Conservation (phyloP, 1,140 invertebrate genomes). For the Tenebrio molitor region DNA sequence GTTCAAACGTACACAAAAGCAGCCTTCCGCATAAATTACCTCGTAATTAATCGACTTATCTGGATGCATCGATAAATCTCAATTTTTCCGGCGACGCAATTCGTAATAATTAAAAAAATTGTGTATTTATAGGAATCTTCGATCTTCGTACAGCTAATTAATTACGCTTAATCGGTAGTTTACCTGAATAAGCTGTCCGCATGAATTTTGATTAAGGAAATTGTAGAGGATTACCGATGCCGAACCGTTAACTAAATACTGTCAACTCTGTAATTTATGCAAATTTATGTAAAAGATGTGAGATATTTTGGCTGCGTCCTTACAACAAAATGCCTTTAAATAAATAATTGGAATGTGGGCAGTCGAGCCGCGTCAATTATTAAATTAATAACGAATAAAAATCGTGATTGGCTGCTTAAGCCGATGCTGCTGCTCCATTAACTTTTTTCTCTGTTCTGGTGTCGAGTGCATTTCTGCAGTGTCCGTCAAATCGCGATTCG, state of each 20-base stretch:
- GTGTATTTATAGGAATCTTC: conserved; percentile 10
- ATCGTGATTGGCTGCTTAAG: neutral
- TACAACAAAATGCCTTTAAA: conserved; percentile 25
- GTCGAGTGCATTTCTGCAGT: neutral
- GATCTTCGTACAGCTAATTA: conserved; percentile 27
- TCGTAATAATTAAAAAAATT: conserved; percentile 23
- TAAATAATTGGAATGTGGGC: conserved; percentile 39
- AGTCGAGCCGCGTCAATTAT: conserved; percentile 17
- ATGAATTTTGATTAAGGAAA: conserved; percentile 35
- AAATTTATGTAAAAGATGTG: conserved; percentile 36
- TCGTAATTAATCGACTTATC: conserved; percentile 43
- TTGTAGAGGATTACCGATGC: conserved; percentile 26
- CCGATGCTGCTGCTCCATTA: neutral
- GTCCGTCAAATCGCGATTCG: neutral
- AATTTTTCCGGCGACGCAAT: conserved; percentile 18
- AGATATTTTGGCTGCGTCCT: conserved; percentile 21
- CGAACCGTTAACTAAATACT: conserved; percentile 35
- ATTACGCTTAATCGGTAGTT: conserved; percentile 35
- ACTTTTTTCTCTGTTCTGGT: neutral
- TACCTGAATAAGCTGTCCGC: conserved; percentile 10
- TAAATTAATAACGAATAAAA: conserved; percentile 22
- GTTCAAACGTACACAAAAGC: conserved; percentile 31
- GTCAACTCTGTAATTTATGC: conserved; percentile 6
- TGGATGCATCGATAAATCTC: conserved; percentile 36
- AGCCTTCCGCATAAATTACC: conserved; percentile 18